Evolutionary conservation across 2,888 invertebrate species (phyloP).

Genomic region (Nebria salina): DNA sequence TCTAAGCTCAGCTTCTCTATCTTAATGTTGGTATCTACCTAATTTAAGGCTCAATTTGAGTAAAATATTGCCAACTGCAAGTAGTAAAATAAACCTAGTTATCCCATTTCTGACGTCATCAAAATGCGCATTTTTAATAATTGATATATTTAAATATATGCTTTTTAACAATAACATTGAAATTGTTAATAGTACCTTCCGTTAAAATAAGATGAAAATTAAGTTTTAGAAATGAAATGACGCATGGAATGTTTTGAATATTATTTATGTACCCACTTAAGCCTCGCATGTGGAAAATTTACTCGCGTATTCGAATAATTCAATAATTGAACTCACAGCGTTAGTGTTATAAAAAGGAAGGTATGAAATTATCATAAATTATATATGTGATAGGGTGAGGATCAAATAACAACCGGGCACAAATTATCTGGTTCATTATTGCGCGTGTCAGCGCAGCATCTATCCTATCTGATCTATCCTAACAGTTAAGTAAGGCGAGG

Average conservation of each 20-base stretch:
- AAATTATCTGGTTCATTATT: constrained; percentile 21
- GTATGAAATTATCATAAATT: constrained; percentile 46
- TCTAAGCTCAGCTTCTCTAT: too few relatives aligned
- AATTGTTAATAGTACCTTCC: too few relatives aligned
- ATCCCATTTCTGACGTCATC: too few relatives aligned
- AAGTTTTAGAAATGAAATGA: too few relatives aligned
- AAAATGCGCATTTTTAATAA: too few relatives aligned
- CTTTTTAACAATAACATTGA: too few relatives aligned
- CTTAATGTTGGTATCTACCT: too few relatives aligned
- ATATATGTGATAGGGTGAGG: constrained; percentile 36
- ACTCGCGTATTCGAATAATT: neutral
- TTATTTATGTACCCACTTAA: neutral
- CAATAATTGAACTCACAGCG: neutral
- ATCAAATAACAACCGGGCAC: neutral
- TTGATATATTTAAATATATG: too few relatives aligned
- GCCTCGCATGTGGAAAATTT: constrained; percentile 25
- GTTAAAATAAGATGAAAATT: too few relatives aligned
- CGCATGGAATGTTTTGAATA: neutral
- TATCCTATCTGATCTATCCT: neutral
- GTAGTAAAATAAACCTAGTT: too few relatives aligned
- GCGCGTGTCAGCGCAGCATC: constrained; percentile 14
- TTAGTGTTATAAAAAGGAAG: constrained; percentile 42
- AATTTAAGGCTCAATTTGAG: too few relatives aligned
- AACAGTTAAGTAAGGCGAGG: neutral
- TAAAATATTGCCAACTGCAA: too few relatives aligned